phyloP scores from a whole-genome alignment of 2,888 invertebrate genomes.

The Abrostola triplasia region DNA sequence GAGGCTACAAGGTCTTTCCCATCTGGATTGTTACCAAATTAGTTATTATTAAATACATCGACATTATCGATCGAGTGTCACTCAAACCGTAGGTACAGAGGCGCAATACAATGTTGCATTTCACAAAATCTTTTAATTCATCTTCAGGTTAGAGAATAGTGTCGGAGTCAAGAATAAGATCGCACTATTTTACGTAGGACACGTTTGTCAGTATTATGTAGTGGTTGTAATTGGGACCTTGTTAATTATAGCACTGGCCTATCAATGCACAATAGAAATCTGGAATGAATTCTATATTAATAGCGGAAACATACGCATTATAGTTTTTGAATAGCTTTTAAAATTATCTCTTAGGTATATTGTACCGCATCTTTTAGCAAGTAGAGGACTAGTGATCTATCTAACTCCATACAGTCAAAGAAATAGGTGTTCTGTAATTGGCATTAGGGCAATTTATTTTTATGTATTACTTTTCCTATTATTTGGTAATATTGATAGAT shows the following conservation, averaged over 20 bases:
- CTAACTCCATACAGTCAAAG: slow-evolving; percentile 5
- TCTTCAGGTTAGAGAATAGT: slow-evolving; percentile 7
- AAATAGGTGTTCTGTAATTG: no score
- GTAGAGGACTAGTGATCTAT: slow-evolving; percentile 1
- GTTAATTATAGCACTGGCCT: slow-evolving; percentile 48
- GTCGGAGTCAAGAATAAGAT: slow-evolving; percentile 29
- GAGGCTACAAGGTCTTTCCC: no score
- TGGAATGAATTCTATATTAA: slow-evolving; percentile 11
- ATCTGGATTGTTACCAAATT: no score
- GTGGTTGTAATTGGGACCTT: slow-evolving; percentile 54
- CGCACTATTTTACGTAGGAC: slow-evolving; percentile 48
- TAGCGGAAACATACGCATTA: slow-evolving; percentile 20
- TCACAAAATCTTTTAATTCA: no score
- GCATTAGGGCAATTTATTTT: background rate
- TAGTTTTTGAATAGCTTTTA: slow-evolving; percentile 32
- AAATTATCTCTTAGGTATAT: slow-evolving; percentile 13
- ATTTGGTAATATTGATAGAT: no score
- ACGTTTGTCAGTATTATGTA: slow-evolving; percentile 57
- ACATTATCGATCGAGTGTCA: no score
- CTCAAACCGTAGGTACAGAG: no score
- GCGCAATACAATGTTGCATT: no score
- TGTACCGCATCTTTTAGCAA: slow-evolving; percentile 20
- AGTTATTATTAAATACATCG: no score
- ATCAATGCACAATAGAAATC: slow-evolving; percentile 47
- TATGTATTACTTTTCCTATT: background rate